Percentiles rank a stretch among this genome's conserved stretches.
Conservation (phyloP, 2,797 vertebrate species). For the Odontamblyopus rebecca region DNA sequence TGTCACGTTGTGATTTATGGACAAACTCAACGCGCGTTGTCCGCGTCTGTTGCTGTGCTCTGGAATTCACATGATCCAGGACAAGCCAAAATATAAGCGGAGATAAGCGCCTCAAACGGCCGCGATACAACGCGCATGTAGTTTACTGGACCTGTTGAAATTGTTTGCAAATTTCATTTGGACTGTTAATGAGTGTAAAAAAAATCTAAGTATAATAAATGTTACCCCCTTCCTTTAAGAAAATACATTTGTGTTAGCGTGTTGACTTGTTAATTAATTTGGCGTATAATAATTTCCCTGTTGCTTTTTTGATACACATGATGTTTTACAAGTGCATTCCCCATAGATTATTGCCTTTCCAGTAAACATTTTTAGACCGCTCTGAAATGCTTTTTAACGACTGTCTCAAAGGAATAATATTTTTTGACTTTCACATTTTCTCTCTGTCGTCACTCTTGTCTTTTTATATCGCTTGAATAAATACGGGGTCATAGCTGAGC, state of each 20-base stretch:
- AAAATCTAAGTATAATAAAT: neutral
- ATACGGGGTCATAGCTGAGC: slow-evolving; percentile 65
- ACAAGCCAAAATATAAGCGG: slow-evolving; percentile 38
- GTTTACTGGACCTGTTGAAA: neutral
- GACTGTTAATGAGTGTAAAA: neutral
- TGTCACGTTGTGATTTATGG: slow-evolving; percentile 54
- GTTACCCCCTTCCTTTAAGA: too few relatives aligned
- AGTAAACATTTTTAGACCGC: neutral
- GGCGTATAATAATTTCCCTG: neutral
- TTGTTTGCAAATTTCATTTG: neutral
- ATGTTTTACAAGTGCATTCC: neutral
- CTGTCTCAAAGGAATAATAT: neutral
- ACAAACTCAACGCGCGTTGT: slow-evolving; percentile 31
- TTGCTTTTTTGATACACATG: neutral
- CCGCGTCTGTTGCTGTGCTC: slow-evolving; percentile 24
- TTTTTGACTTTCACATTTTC: slow-evolving; percentile 23
- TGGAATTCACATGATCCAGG: slow-evolving; percentile 57
- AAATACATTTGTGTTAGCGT: neutral
- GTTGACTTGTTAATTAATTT: neutral
- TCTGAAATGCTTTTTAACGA: neutral
- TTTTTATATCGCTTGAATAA: slow-evolving; percentile 56
- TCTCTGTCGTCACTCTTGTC: slow-evolving; percentile 18
- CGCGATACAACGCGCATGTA: neutral
- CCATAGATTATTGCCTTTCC: neutral
- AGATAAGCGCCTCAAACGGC: slow-evolving; percentile 32